These are phyloP conservation scores for Nipponia nippon DNA, from an alignment of 2,113 vertebrate genomes.

Conservation along the genomic window DNA sequence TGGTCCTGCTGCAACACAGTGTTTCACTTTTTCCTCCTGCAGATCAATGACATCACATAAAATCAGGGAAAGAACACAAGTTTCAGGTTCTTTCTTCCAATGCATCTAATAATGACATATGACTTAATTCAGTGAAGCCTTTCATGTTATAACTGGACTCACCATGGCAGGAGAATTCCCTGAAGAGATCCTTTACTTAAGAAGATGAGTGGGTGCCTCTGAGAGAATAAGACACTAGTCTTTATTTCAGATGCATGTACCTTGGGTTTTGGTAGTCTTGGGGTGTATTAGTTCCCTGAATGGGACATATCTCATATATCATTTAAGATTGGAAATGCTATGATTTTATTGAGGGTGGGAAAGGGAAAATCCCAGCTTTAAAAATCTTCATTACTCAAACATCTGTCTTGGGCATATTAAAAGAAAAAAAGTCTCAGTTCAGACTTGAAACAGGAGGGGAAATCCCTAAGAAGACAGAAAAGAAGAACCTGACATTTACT, in stretches of 20 bases:
- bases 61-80: not conserved
- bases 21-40: not conserved
- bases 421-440: not conserved
- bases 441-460: not conserved
- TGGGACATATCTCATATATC: not conserved
- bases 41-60: not conserved
- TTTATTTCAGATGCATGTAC: not conserved
- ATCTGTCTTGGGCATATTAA: not conserved
- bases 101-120: not conserved
- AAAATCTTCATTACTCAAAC: not conserved
- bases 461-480: conserved; percentile 21
- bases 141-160: not conserved
- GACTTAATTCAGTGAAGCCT: not conserved
- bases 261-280: not conserved
- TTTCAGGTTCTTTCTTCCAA: not conserved
- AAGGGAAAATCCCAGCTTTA: conserved; percentile 7
- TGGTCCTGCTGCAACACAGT: not conserved
- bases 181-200: not conserved
- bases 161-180: not conserved
- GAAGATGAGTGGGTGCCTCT: not conserved
- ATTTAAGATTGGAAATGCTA: not conserved
- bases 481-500: conserved; percentile 52
- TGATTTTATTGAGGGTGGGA: not conserved
- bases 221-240: not conserved
- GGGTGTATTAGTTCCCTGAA: not conserved